Conservation (phyloP, 37 sponge, comb jelly and placozoan species). For the Mnemiopsis leidyi region DNA sequence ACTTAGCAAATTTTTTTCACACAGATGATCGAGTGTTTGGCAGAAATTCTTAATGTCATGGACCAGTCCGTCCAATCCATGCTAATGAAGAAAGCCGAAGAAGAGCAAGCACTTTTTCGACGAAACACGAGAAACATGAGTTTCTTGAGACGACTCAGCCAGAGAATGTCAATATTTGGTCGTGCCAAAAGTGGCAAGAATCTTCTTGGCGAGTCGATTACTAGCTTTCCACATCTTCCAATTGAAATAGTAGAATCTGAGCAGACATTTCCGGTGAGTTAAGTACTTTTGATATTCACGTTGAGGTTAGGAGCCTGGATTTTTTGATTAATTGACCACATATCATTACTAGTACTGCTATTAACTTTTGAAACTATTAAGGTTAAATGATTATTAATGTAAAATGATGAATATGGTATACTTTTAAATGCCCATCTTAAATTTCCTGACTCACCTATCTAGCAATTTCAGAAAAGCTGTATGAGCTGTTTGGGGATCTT, state of each 20-base stretch:
- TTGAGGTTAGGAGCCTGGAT: too few relatives aligned
- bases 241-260: not conserved
- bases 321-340: too few relatives aligned
- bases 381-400: too few relatives aligned
- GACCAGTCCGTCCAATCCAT: not conserved
- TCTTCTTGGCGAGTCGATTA: not conserved
- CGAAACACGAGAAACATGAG: not conserved
- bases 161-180: not conserved
- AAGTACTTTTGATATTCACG: too few relatives aligned
- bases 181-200: not conserved
- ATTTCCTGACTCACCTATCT: too few relatives aligned
- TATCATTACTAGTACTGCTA: too few relatives aligned
- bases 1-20: too few relatives aligned
- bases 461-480: not conserved
- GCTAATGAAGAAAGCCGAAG: not conserved
- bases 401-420: too few relatives aligned
- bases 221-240: not conserved
- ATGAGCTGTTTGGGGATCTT: not conserved
- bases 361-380: too few relatives aligned
- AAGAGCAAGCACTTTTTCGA: not conserved
- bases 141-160: not conserved
- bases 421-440: too few relatives aligned
- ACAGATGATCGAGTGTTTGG: not conserved
- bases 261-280: too few relatives aligned
- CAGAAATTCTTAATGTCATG: not conserved